Conservation (phyloP, 92 coral and sea anemone species). For the Phenganax stokvisi region DNA sequence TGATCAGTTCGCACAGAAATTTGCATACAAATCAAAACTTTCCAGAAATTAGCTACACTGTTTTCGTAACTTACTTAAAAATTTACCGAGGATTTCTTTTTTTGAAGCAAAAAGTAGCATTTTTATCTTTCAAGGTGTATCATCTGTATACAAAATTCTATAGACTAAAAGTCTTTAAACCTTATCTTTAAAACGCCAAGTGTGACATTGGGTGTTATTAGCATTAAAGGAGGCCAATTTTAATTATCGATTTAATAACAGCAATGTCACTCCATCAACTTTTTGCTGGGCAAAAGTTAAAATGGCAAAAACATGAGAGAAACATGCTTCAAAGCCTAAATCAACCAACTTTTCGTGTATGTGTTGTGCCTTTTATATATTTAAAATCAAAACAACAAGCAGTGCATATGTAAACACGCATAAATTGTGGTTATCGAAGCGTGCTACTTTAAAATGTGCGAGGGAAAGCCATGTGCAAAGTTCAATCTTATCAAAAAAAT, state of each 20-base stretch:
- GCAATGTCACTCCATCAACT: too few relatives aligned
- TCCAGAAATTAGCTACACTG: too few relatives aligned
- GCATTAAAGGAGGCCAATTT: neutral
- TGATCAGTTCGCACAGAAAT: too few relatives aligned
- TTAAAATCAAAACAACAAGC: constrained; percentile 23
- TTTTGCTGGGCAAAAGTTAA: neutral
- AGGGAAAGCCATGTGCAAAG: neutral
- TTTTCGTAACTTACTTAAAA: neutral
- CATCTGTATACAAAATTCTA: constrained; percentile 5
- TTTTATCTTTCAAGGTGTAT: constrained; percentile 5
- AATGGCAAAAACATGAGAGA: neutral
- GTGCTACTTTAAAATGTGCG: constrained; percentile 14
- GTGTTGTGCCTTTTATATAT: constrained; percentile 42
- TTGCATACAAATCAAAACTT: too few relatives aligned
- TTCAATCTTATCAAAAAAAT: too few relatives aligned
- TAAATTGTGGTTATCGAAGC: neutral
- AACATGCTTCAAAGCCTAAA: neutral
- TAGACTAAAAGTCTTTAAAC: constrained; percentile 2
- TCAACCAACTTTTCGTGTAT: neutral
- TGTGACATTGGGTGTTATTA: constrained; percentile 11
- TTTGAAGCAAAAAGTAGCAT: neutral
- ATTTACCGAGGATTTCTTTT: neutral
- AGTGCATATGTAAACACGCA: constrained; percentile 18
- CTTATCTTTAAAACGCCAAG: constrained; percentile 19
- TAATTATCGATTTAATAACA: neutral